Conservation (phyloP, 2,113 vertebrate genomes). For the Cranoglanis bouderius region DNA sequence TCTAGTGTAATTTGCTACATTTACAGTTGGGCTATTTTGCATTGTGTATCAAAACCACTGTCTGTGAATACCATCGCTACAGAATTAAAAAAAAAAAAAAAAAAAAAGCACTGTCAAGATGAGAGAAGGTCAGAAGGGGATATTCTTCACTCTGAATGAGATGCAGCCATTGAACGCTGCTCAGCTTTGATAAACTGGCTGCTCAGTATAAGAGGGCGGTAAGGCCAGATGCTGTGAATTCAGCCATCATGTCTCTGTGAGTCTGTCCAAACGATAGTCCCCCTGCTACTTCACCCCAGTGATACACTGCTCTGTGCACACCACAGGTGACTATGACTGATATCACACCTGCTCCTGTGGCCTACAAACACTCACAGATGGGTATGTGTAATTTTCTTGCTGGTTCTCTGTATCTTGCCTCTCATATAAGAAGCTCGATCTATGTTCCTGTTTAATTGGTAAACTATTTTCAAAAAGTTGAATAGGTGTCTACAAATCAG, state of each 20-base stretch:
- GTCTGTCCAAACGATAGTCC: conserved; percentile 41
- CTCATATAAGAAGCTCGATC: not conserved
- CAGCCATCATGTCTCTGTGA: conserved; percentile 35
- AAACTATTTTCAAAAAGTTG: not conserved
- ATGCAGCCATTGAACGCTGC: conserved; percentile 15
- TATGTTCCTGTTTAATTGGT: not conserved
- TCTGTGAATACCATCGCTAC: not conserved
- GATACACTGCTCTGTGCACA: conserved; percentile 17
- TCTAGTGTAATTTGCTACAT: not conserved
- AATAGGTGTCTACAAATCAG: not conserved
- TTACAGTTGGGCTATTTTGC: not conserved
- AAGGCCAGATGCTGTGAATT: conserved; percentile 45
- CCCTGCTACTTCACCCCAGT: conserved; percentile 8
- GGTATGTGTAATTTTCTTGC: not conserved
- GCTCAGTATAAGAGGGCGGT: conserved; percentile 16
- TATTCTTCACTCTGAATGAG: conserved; percentile 22
- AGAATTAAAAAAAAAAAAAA: not conserved
- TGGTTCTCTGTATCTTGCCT: not conserved
- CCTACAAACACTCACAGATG: conserved; percentile 18
- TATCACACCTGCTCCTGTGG: conserved; percentile 41
- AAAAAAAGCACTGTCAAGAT: not conserved
- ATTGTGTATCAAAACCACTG: not conserved
- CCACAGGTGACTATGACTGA: conserved; percentile 43
- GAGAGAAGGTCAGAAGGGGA: not conserved
- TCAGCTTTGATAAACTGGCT: conserved; percentile 33